Evolutionary conservation across 2,797 vertebrate species (phyloP).

Genomic region (Eulemur albifrons): DNA sequence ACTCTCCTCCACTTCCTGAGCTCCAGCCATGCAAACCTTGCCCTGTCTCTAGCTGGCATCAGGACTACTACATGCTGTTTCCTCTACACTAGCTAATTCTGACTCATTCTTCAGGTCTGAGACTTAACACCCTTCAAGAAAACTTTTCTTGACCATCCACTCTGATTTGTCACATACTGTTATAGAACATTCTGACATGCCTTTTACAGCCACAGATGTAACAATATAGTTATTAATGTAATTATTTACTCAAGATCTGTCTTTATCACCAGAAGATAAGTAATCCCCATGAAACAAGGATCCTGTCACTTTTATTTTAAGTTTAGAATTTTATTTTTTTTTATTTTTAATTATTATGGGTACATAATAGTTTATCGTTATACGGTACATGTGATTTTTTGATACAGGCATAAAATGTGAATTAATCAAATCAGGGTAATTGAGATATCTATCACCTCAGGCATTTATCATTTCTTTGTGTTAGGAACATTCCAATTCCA

Average conservation of each 20-base stretch:
- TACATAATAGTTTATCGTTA: background rate
- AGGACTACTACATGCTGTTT: background rate
- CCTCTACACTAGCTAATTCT: background rate
- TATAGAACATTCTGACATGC: background rate
- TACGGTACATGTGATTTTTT: background rate
- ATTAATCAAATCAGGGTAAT: too few species aligned
- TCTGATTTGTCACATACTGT: background rate
- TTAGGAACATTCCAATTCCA: background rate
- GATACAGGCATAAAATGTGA: background rate
- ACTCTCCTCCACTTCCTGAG: accelerated
- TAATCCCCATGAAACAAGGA: background rate
- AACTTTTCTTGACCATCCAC: background rate
- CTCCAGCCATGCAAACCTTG: background rate
- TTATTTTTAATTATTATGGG: background rate
- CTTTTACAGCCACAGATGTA: background rate
- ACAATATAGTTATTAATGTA: background rate
- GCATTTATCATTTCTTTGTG: background rate
- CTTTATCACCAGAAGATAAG: background rate
- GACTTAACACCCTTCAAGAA: background rate
- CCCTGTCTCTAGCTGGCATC: background rate
- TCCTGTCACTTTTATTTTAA: background rate
- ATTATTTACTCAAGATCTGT: background rate
- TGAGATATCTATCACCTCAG: too few species aligned
- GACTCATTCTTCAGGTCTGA: background rate
- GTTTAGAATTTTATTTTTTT: background rate